Base-by-base conservation (phyloP, 2,797 vertebrate species). In the Chelidonichthys spinosus region DNA sequence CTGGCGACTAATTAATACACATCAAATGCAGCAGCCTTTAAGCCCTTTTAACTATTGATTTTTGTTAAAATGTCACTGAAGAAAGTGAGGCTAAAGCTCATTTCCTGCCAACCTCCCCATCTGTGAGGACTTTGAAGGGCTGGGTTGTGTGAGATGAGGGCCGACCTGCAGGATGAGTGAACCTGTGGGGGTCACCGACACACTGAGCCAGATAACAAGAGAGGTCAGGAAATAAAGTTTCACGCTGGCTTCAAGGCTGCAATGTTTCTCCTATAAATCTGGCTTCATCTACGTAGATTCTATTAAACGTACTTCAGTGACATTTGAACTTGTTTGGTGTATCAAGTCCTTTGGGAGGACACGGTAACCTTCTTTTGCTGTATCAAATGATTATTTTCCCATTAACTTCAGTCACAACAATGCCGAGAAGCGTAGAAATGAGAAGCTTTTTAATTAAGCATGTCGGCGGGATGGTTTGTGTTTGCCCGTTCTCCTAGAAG, bases 381-480 rank as follows among this genome's bases (percentile, higher is more conserved):
- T 42, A 85, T 82, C 79, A 73, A 78, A 87, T 87, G 60, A 88
- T 89, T 85, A 85, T 87, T 87, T 88, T 81, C 69, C 69, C 76
- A 88, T 91, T 88, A 87, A 73, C 69, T 66, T 78, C 78, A 76
- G 74, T 76, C 76, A 76, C 65, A 87, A 72, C 83, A 74, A 63
- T 60, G 70, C 64, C 58, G 49, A 81, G 85, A 88, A 76, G 32
- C 0, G 56, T 71, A 61, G 67, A 80, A 25, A 87, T 79, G 79
- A 81, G 69, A 74, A 65, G 85, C 76, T 78, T 85, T 88, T 88
- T 69, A 87, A 88, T 90, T 77, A 81, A 33, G 75, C 67, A 17
- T 11, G 55, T 69, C 1, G 15, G 65, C 25, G 6, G 49, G 76
- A 68, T 72, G 71, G 78, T 82, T 90, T 88, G 87, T 90, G 75